These are phyloP conservation scores for Rhinoraja longicauda DNA, from an alignment of 2,797 vertebrate species.

Conservation along the genomic window DNA sequence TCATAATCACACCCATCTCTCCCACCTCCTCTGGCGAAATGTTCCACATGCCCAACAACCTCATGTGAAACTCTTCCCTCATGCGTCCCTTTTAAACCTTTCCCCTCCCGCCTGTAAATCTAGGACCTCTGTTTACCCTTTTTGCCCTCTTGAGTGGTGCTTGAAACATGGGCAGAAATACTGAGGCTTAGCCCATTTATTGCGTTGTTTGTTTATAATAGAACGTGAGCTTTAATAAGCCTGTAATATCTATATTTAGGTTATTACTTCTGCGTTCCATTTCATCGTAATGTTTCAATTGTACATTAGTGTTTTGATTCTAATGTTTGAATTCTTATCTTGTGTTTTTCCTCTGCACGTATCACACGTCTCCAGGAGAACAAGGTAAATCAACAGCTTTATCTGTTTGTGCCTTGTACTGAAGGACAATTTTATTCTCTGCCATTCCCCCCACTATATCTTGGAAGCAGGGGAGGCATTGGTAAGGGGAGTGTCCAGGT, in stretches of 20 bases:
- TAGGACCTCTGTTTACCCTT: too few relatives aligned
- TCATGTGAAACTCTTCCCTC: too few relatives aligned
- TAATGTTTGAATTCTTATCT: slow-evolving; percentile 43
- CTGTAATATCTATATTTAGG: not conserved
- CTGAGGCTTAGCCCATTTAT: not conserved
- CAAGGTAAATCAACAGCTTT: slow-evolving; percentile 72
- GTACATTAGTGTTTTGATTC: not conserved
- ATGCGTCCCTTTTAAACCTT: too few relatives aligned
- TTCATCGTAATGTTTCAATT: not conserved
- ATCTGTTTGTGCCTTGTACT: not conserved
- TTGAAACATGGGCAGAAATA: not conserved
- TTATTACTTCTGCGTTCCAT: slow-evolving; percentile 39
- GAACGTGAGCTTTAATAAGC: not conserved
- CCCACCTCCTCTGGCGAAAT: too few relatives aligned
- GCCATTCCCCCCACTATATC: not conserved
- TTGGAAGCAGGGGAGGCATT: not conserved
- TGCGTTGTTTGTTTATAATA: not conserved
- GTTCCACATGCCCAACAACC: too few relatives aligned
- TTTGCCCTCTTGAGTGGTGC: too few relatives aligned
- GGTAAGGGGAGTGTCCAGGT: not conserved
- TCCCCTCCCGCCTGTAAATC: too few relatives aligned
- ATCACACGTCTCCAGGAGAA: slow-evolving; percentile 80
- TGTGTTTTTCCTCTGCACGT: slow-evolving; percentile 61
- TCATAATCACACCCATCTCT: too few relatives aligned
- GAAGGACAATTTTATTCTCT: not conserved